These are phyloP conservation scores for Watsonalla cultraria DNA, from an alignment of 2,888 invertebrate genomes.

Conservation along the genomic window DNA sequence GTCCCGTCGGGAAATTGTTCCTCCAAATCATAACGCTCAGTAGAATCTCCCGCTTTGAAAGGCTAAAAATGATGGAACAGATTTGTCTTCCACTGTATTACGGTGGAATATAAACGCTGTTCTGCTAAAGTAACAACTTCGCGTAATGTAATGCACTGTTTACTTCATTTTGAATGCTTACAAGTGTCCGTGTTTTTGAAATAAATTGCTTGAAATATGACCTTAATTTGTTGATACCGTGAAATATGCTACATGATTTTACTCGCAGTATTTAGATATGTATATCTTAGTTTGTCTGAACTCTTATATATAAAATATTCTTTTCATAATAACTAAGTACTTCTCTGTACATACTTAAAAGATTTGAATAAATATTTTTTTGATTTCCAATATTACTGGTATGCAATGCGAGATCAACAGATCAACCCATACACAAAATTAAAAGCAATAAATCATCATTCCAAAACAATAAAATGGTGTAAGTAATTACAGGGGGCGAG, in stretches of 20 bases:
- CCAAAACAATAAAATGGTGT: background rate
- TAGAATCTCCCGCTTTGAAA: constrained; percentile 61
- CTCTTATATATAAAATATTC: too few relatives aligned
- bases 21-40: constrained; percentile 69
- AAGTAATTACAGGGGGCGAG: background rate
- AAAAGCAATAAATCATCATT: background rate
- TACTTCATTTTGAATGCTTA: constrained; percentile 4
- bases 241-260: too few relatives aligned
- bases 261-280: too few relatives aligned
- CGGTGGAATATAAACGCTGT: constrained; percentile 35
- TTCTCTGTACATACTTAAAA: too few relatives aligned
- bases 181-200: background rate
- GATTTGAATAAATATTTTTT: background rate
- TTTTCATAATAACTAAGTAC: too few relatives aligned
- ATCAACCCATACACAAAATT: background rate
- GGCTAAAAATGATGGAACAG: constrained; percentile 63
- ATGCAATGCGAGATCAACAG: background rate
- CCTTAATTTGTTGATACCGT: background rate
- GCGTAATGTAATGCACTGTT: constrained; percentile 26
- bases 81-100: constrained; percentile 62
- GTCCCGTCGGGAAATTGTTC: constrained; percentile 74
- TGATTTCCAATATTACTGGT: background rate
- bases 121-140: constrained; percentile 25
- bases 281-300: too few relatives aligned
- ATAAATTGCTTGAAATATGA: background rate